Conservation (phyloP, 2,797 vertebrate genomes). For the Distichodus sexfasciatus region DNA sequence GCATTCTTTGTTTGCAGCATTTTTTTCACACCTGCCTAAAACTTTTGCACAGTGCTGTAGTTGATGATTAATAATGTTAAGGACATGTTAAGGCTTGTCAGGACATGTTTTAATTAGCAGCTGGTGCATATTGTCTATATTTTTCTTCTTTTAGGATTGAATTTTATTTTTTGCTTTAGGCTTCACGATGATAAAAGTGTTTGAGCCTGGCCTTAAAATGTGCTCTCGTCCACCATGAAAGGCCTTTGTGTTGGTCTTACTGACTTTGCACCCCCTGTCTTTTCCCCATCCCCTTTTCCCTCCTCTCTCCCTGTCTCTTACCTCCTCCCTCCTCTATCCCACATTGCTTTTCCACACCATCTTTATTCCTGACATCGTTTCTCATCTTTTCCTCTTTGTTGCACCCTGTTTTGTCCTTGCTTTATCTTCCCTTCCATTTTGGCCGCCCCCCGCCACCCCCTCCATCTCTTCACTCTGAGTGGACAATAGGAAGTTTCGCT, state of each 20-base stretch:
- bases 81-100: no score
- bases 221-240: no score
- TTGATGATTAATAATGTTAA: no score
- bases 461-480: neutral
- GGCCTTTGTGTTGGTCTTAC: neutral
- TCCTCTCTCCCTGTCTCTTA: conserved; percentile 39
- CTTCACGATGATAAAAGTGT: no score
- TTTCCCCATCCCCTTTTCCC: conserved; percentile 52
- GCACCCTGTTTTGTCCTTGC: conserved; percentile 11
- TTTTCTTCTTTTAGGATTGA: no score
- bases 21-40: no score
- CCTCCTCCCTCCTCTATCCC: neutral
- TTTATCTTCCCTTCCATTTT: conserved; percentile 26
- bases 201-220: conserved; percentile 3
- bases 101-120: no score
- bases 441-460: conserved; percentile 10
- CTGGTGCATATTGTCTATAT: no score
- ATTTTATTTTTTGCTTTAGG: no score
- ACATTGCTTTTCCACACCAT: conserved; percentile 51
- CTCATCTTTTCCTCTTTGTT: conserved; percentile 34
- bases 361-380: conserved; percentile 48
- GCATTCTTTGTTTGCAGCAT: no score
- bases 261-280: neutral
- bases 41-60: no score
- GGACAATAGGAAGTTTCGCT: conserved; percentile 63